A percentile compares a stretch with the other conserved stretches of the same genome.
These are phyloP conservation scores for Phyllostomus discolor DNA, from an alignment of 2,113 vertebrate species.

Conservation along the genomic window DNA sequence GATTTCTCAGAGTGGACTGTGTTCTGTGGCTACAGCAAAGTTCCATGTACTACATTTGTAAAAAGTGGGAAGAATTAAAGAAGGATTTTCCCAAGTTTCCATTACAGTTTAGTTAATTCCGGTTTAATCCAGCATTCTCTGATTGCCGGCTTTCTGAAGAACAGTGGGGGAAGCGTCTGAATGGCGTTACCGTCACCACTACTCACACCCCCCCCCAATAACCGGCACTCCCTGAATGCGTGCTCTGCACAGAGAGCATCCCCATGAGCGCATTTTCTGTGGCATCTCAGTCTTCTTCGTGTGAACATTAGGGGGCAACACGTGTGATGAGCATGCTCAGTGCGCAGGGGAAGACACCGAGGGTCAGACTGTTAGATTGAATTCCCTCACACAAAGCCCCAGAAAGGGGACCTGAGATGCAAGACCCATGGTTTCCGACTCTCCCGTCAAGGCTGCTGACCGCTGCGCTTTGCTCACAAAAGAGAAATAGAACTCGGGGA, in stretches of 20 bases:
- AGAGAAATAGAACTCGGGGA: not conserved
- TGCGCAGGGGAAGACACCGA: not conserved
- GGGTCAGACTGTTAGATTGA: not conserved
- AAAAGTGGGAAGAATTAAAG: not conserved
- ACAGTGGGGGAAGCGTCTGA: not conserved
- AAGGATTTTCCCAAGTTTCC: not conserved
- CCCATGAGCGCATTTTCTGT: not conserved
- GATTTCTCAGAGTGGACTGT: not conserved
- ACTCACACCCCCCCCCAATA: rapidly evolving
- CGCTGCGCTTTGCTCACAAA: not conserved
- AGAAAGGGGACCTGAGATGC: not conserved
- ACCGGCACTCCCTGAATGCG: not conserved
- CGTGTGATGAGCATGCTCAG: not conserved
- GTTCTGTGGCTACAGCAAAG: not conserved
- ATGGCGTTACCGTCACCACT: too few species aligned
- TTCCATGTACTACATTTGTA: not conserved
- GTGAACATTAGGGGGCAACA: not conserved
- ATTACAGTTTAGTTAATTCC: not conserved
- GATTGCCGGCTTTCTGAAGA: not conserved
- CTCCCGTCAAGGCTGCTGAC: not conserved
- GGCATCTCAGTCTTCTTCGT: not conserved
- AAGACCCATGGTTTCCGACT: not conserved
- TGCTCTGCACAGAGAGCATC: not conserved
- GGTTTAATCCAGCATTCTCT: not conserved
- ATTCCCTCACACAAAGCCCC: not conserved